Evolutionary conservation across 2,888 invertebrate genomes (phyloP).

Genomic region (Apantesis nais): DNA sequence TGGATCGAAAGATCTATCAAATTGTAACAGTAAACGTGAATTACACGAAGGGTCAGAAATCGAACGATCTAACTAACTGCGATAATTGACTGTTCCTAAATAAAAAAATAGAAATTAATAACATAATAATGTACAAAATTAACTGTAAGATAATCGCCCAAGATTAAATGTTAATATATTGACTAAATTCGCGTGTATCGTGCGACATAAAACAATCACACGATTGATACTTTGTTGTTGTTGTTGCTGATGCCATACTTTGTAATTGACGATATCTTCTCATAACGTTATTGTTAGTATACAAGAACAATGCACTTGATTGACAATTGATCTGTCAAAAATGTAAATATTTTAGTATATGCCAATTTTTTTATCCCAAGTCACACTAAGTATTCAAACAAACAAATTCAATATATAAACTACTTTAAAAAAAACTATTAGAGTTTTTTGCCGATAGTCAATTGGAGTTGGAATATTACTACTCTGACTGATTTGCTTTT

Average conservation of each 20-base stretch:
- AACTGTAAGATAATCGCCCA: background rate
- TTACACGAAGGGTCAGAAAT: too few species aligned
- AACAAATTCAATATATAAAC: background rate
- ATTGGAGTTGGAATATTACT: too few species aligned
- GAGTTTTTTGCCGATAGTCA: too few species aligned
- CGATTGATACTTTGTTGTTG: background rate
- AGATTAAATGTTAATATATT: background rate
- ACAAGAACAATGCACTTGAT: background rate
- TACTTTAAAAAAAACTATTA: background rate
- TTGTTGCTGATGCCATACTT: background rate
- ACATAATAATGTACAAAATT: background rate
- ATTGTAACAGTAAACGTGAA: too few species aligned
- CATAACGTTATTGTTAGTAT: background rate
- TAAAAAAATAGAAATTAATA: too few species aligned
- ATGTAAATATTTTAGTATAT: conserved; percentile 3
- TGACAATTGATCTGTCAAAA: conserved; percentile 4
- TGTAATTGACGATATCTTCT: background rate
- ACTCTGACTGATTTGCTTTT: too few species aligned
- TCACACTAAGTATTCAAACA: background rate
- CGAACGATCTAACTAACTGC: background rate
- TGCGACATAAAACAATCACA: background rate
- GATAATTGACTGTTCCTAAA: background rate
- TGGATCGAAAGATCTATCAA: too few species aligned
- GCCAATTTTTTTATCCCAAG: background rate
- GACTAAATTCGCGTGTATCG: background rate